phyloP scores from a whole-genome alignment of 2,113 vertebrate species.

The Choloepus hoffmanni region DNA sequence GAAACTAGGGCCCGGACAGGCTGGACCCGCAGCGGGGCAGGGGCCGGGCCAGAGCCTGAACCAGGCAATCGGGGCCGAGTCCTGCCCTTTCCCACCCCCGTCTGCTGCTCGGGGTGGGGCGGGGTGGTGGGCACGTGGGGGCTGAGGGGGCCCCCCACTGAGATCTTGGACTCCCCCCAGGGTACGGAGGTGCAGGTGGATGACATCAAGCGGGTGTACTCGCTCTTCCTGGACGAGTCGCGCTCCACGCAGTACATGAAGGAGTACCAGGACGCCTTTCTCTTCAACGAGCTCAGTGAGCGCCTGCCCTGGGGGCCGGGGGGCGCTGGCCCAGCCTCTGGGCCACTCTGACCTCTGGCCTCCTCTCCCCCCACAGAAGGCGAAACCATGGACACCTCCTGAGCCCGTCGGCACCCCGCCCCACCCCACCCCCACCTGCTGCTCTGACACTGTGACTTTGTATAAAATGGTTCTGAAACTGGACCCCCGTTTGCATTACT shows the following conservation, averaged over 20 bases:
- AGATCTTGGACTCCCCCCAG: slow-evolving; percentile 74
- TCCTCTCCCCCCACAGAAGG: slow-evolving; percentile 78
- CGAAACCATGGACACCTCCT: slow-evolving; percentile 86
- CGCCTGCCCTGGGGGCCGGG: background rate
- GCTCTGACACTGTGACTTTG: slow-evolving; percentile 78
- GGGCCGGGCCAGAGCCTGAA: fast-evolving
- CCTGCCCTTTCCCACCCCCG: too few relatives aligned
- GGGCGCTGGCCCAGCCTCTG: background rate
- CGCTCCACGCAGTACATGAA: slow-evolving; percentile 96
- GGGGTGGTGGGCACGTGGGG: background rate
- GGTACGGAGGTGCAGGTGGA: slow-evolving; percentile 96
- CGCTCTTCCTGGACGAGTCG: slow-evolving; percentile 94
- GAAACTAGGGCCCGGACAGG: background rate
- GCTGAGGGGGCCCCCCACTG: background rate
- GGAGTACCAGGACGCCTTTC: slow-evolving; percentile 95
- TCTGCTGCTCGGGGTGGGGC: background rate
- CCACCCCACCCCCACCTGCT: background rate
- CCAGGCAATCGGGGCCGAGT: background rate
- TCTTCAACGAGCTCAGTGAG: slow-evolving; percentile 96
- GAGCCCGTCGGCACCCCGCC: background rate
- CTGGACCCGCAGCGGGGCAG: background rate
- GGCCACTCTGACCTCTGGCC: background rate
- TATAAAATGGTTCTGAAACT: slow-evolving; percentile 80
- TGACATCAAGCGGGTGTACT: slow-evolving; percentile 95
- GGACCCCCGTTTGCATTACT: background rate